Percentiles rank a stretch among this genome's conserved stretches.
These are phyloP conservation scores for Trachythela sp. DNA, from an alignment of 64 coral and sea anemone species.

Conservation along the genomic window DNA sequence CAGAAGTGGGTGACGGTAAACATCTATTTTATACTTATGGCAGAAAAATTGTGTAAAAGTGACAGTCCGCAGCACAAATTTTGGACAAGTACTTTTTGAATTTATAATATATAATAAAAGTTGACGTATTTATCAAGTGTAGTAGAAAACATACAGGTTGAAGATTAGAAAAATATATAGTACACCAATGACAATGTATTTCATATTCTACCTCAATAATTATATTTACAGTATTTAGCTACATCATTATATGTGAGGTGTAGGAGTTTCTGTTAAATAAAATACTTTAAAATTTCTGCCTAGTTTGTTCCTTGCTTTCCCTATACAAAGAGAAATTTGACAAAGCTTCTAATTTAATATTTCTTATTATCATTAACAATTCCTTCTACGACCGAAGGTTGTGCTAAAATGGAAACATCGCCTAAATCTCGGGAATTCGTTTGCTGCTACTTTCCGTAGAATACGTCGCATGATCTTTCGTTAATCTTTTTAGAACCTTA, in stretches of 20 bases:
- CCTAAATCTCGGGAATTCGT: constrained; percentile 74
- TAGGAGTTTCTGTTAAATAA: no score
- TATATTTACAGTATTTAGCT: neutral
- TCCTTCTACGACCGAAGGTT: constrained; percentile 74
- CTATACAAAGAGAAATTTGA: no score
- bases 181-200: no score
- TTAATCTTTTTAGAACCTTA: constrained; percentile 79
- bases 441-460: constrained; percentile 79
- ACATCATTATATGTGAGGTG: neutral
- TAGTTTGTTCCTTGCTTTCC: no score
- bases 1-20: neutral
- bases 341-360: neutral
- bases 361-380: constrained; percentile 79
- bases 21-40: neutral
- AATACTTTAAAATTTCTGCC: neutral
- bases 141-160: no score
- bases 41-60: neutral
- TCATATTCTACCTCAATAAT: neutral
- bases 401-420: constrained; percentile 79
- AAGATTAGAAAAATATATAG: no score
- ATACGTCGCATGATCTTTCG: constrained; percentile 99
- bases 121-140: no score
- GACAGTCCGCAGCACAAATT: no score
- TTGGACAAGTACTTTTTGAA: no score
- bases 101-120: no score